These are phyloP conservation scores for Ridgeia piscesae DNA, from an alignment of 1,140 invertebrate genomes.

Conservation along the genomic window DNA sequence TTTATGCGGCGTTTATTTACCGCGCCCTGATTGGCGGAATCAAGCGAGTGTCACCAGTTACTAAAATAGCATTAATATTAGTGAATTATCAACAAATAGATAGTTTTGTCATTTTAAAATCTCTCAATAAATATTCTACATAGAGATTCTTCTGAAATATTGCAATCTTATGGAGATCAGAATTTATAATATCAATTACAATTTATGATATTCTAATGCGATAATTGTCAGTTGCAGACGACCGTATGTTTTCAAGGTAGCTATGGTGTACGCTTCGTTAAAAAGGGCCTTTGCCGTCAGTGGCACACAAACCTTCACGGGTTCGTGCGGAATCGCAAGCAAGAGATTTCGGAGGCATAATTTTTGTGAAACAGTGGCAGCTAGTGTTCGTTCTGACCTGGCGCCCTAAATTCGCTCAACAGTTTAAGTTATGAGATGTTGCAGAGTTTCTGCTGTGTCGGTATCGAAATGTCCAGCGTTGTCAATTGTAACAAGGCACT, in stretches of 20 bases:
- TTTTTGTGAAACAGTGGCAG: constrained; percentile 27
- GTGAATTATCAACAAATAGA: not conserved
- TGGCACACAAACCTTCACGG: constrained; percentile 22
- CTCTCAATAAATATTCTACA: not conserved
- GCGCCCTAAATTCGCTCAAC: constrained; percentile 2
- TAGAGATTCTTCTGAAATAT: not conserved
- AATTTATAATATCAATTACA: not conserved
- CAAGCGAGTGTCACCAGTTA: not conserved
- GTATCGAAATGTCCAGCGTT: too few species aligned
- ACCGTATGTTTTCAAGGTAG: not conserved
- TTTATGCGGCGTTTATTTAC: not conserved
- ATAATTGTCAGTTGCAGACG: not conserved
- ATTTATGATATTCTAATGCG: not conserved
- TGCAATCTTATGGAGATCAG: not conserved
- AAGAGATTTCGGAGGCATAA: constrained; percentile 33
- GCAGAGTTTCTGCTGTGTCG: too few species aligned
- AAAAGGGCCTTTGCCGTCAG: constrained; percentile 33
- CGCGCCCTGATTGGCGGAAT: not conserved
- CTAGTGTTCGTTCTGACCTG: constrained; percentile 20
- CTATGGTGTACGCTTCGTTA: not conserved
- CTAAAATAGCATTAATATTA: not conserved
- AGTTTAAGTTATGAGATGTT: too few species aligned
- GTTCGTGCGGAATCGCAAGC: constrained; percentile 29
- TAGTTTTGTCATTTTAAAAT: not conserved
- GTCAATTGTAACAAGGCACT: too few species aligned